Conservation (phyloP, 1,140 invertebrate genomes). For the Drosophila tsacasi region DNA sequence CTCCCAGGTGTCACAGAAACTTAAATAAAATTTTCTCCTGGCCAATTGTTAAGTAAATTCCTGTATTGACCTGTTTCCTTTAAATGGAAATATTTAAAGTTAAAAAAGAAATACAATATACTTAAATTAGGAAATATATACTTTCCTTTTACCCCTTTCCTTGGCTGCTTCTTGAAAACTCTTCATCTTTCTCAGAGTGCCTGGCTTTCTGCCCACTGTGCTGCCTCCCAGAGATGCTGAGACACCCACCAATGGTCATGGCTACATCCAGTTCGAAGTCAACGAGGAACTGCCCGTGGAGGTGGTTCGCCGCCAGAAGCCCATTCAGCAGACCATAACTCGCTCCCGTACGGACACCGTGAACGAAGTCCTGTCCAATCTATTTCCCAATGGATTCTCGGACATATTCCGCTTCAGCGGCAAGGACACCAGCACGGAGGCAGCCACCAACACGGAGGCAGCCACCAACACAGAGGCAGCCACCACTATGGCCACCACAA, state of each 20-base stretch:
- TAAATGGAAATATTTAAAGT: background rate
- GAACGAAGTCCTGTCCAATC: slow-evolving; percentile 75
- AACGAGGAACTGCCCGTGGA: slow-evolving; percentile 52
- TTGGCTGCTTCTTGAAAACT: background rate
- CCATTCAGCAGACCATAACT: slow-evolving; percentile 27
- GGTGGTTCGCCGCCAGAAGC: slow-evolving; percentile 18
- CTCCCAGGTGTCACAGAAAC: background rate
- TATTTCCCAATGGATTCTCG: slow-evolving; percentile 80
- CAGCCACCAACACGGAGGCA: slow-evolving; percentile 14
- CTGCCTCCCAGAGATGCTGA: slow-evolving; percentile 9
- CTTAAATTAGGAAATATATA: background rate
- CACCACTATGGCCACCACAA: slow-evolving; percentile 44
- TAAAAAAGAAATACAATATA: background rate
- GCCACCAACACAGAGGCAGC: slow-evolving; percentile 26
- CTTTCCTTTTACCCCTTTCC: background rate
- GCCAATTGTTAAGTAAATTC: background rate
- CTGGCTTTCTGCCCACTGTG: slow-evolving; percentile 52
- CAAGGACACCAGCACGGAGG: slow-evolving; percentile 42
- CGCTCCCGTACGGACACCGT: slow-evolving; percentile 64
- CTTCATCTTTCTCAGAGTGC: slow-evolving; percentile 15
- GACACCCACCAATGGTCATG: slow-evolving; percentile 60
- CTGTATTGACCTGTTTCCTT: background rate
- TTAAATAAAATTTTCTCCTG: background rate
- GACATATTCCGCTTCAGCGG: slow-evolving; percentile 80
- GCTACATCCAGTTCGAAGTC: slow-evolving; percentile 76